Evolutionary conservation across 2,113 vertebrate genomes (phyloP), one percentile per base, ranked within the genome.

Genomic region (Chaetodon auriga): DNA sequence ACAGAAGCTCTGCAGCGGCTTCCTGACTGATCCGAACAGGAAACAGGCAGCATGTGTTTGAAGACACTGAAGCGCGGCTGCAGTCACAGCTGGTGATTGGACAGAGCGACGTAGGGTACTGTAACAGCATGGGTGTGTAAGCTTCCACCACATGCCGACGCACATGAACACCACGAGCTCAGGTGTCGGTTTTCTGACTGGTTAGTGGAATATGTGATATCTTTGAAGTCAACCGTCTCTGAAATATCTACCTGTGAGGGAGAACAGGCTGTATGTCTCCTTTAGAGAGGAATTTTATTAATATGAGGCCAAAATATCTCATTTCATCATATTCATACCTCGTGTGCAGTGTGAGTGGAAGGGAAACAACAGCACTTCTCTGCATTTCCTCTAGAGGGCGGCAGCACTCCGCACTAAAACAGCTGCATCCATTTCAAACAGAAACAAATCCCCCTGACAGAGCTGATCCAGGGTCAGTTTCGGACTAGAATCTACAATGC

Each of bases 371-470:
- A 30, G 30, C 30, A 30, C 30, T 30, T 30, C 30, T 30, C 30
- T 3, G 30, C 1, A 9, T 11, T 0, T 63, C 87, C 87, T 45
- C 63, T 87, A 90, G 93, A 74, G 83, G 87, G 93, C 83, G 65
- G 78, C 80, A 90, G 49, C 19, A 30, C 3, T 1, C 77, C n/a
- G 60, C 51, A 1, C 25, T 16, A 12, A 21, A 41, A 54, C 30
- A 16, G 1, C 12, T 23, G 21, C 19, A 19, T 0, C 1, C 23
- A n/a, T 68, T 64, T 2, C 1, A 15, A 0, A 6, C 70, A 23
- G 3, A 12, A 21, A 23, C 5, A n/a, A 23, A 21, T 1, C 2
- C 30, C 5, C 11, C 49, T 19, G 7, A n/a, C 36, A 35, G 11
- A 19, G 57, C 60, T 80, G 81, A 49, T 83, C 75, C 57, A 35